Percentiles rank a stretch among this genome's conserved stretches.
Conservation (phyloP, 1,140 invertebrate species). For the Centruroides vittatus region DNA sequence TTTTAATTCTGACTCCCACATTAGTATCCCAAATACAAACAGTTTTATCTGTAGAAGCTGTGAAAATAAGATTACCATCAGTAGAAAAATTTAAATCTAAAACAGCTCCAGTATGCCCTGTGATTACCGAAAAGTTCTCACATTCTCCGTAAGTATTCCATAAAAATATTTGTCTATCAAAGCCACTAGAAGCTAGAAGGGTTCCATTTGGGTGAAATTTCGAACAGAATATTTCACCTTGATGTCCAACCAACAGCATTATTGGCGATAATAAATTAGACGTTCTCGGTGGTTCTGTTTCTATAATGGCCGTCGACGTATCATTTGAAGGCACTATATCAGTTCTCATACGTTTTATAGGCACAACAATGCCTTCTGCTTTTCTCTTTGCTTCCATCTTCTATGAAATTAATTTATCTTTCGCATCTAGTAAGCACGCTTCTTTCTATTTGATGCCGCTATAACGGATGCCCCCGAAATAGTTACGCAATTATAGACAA, state of each 20-base stretch:
- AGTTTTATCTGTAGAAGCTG: conserved; percentile 87
- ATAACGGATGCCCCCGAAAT: too few species aligned
- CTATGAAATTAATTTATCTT: not conserved
- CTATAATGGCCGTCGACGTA: conserved; percentile 1
- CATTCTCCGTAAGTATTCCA: conserved; percentile 98
- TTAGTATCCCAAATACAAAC: conserved; percentile 89
- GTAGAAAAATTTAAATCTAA: conserved; percentile 93
- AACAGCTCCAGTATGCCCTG: conserved; percentile 88
- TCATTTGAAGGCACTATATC: not conserved
- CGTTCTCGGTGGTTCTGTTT: conserved; percentile 54
- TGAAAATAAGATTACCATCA: conserved; percentile 60
- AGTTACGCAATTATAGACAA: too few species aligned
- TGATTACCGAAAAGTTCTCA: conserved; percentile 84
- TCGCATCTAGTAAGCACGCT: too few species aligned
- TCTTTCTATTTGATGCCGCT: too few species aligned
- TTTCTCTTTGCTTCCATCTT: not conserved
- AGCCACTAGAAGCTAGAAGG: conserved; percentile 86
- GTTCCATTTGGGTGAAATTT: conserved; percentile 95
- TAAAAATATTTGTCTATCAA: conserved; percentile 92
- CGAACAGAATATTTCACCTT: conserved; percentile 84
- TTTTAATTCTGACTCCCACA: conserved; percentile 71
- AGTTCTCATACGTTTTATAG: not conserved
- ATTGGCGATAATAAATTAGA: conserved; percentile 84
- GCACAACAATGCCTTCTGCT: not conserved
- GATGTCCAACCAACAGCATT: conserved; percentile 92